phyloP scores from a whole-genome alignment of 1,140 invertebrate species.

The Hyposmocoma kahamanoa region DNA sequence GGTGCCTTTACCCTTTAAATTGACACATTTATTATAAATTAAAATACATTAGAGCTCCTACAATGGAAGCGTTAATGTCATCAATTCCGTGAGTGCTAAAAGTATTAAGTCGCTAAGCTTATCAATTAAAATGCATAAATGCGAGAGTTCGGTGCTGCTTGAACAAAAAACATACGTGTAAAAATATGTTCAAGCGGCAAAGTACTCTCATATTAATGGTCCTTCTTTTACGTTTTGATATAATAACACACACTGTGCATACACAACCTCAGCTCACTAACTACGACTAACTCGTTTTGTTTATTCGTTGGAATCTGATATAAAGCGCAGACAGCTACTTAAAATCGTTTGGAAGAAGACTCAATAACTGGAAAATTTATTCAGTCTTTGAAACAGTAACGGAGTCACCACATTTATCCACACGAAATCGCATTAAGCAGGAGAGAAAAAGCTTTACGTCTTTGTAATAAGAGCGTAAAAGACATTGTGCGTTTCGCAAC shows the following conservation, averaged over 20 bases:
- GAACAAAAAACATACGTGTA: background rate
- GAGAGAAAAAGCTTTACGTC: no score
- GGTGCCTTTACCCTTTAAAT: background rate
- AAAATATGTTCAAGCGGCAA: background rate
- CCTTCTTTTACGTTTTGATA: slow-evolving; percentile 69
- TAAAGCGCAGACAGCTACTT: no score
- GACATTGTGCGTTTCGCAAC: no score
- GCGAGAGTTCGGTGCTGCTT: slow-evolving; percentile 26
- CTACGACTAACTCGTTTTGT: slow-evolving; percentile 17
- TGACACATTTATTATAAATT: slow-evolving; percentile 31
- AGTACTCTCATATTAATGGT: slow-evolving; percentile 41
- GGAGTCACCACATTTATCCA: no score
- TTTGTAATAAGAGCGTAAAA: no score
- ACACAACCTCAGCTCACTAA: slow-evolving; percentile 45
- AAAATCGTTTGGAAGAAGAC: no score
- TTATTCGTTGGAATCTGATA: no score
- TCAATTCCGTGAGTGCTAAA: slow-evolving; percentile 69
- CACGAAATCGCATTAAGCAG: no score
- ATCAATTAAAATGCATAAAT: slow-evolving; percentile 37
- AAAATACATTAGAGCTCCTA: slow-evolving; percentile 14
- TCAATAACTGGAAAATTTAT: no score
- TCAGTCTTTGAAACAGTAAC: no score
- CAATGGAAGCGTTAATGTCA: slow-evolving; percentile 60
- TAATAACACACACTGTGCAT: slow-evolving; percentile 37
- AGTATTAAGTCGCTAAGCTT: slow-evolving; percentile 48